Percentiles rank a stretch among this genome's conserved stretches.
Evolutionary conservation across 1,140 invertebrate species (phyloP).

Genomic region (Hormaphis cornu): DNA sequence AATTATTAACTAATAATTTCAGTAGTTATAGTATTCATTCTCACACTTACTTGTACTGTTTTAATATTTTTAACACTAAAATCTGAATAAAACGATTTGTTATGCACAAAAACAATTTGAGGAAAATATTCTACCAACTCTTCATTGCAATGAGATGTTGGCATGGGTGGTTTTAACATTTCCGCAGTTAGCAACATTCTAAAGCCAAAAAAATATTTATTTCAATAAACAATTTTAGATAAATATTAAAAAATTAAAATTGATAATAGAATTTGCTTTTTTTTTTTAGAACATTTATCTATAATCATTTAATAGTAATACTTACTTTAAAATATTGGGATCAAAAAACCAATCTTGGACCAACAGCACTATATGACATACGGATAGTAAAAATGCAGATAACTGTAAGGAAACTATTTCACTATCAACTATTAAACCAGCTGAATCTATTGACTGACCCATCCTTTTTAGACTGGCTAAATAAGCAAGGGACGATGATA

Average conservation of each 20-base stretch:
- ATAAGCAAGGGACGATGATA: conserved; percentile 48
- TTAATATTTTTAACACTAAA: conserved; percentile 55
- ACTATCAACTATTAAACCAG: conserved; percentile 20
- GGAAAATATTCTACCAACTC: conserved; percentile 62
- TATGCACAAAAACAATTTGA: conserved; percentile 66
- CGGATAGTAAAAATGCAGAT: conserved; percentile 70
- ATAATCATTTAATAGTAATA: neutral
- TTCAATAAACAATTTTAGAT: conserved; percentile 21
- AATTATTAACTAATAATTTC: neutral
- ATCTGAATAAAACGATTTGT: conserved; percentile 59
- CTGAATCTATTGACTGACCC: conserved; percentile 38
- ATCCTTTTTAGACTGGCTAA: conserved; percentile 6
- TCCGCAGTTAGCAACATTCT: conserved; percentile 75
- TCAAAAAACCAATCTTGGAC: conserved; percentile 81
- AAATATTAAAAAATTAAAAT: too few relatives aligned
- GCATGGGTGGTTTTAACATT: conserved; percentile 70
- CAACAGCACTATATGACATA: conserved; percentile 80
- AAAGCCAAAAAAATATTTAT: conserved; percentile 36
- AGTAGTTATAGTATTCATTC: neutral
- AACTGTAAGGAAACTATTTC: conserved; percentile 69
- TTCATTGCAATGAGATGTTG: conserved; percentile 54
- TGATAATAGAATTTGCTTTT: too few relatives aligned
- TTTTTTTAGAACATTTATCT: too few relatives aligned
- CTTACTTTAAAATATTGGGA: conserved; percentile 57
- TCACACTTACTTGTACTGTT: conserved; percentile 57